Base-by-base conservation (phyloP, 2,797 vertebrate species). In the Chaetodon trifasciatus region DNA sequence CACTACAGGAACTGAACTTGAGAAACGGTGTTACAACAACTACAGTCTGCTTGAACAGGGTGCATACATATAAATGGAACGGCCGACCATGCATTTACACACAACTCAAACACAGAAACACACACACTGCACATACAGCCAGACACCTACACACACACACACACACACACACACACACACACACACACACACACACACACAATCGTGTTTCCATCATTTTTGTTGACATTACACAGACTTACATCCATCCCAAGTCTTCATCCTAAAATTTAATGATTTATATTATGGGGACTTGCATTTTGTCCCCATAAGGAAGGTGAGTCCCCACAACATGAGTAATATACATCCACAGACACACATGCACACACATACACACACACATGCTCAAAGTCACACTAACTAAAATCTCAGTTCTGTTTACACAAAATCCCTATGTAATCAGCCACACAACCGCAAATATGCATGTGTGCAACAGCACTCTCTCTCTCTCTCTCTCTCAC, bases 391-490 rank as follows among this genome's bases (percentile, higher is more conserved):
- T 16, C 21, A 85, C 64, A 61, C 68, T 47, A 32, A 71, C 74
- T 24, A 23, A 85, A 88, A 90, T 78, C 79, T 80, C 84, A 62
- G 64, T 42, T 58, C 39, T 85, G 83, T 91, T 91, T 91, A 78
- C 72, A 83, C 82, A 81, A 88, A 78, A 75, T 76, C 79, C 81
- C 76, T 73, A 60, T 80, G 77, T 87, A 88, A 91, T 89, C 81
- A 84, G 83, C 79, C 77, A 62, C 64, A 69, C 81, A 82, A 84
- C 83, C 0, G 75, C 85, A 91, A 90, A 91, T 86, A 84, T 74
- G 42, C 69, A 80, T 40, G 56, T 80, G 78, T 73, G 71, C 50
- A 67, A 70, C 19, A 55, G 72, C 15, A 60, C 53, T 28, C 2
- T 3, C 23, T 13, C 37, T 13, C 3, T 44, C 42, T 44, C 13